These are phyloP conservation scores for Platanista minor DNA, from an alignment of 2,113 vertebrate genomes.

Conservation along the genomic window DNA sequence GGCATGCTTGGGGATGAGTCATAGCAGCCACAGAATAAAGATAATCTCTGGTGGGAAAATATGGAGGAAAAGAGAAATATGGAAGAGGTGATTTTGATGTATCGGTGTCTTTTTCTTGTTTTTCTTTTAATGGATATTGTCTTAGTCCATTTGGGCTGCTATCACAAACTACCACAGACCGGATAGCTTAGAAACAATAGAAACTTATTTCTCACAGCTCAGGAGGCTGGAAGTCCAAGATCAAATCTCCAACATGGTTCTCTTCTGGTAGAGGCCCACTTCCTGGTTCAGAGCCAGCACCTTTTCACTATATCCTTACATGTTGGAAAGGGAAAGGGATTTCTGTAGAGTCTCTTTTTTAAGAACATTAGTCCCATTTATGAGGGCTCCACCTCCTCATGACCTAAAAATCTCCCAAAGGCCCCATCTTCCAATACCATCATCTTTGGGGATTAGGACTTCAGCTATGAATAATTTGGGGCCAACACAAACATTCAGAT, in stretches of 20 bases:
- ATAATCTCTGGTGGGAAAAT: not conserved
- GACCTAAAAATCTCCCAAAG: not conserved
- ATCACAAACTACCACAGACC: not conserved
- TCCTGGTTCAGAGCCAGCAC: not conserved
- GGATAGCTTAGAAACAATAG: not conserved
- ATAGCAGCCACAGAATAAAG: not conserved
- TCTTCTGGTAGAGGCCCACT: not conserved
- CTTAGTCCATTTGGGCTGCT: not conserved
- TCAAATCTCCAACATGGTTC: not conserved
- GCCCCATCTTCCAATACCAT: not conserved
- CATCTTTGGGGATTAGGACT: not conserved
- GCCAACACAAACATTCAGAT: not conserved
- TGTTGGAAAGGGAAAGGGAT: not conserved
- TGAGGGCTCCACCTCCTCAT: not conserved
- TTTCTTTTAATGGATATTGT: not conserved
- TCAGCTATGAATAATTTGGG: not conserved
- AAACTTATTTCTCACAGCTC: not conserved
- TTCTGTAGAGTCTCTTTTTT: not conserved
- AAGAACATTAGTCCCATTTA: not conserved
- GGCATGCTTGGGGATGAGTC: not conserved
- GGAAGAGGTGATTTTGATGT: not conserved
- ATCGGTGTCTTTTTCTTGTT: not conserved
- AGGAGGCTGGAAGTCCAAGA: not conserved
- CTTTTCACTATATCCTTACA: not conserved
- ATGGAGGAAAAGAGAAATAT: not conserved